These are phyloP conservation scores for Avahi laniger DNA, from an alignment of 2,797 vertebrate genomes.

Conservation along the genomic window DNA sequence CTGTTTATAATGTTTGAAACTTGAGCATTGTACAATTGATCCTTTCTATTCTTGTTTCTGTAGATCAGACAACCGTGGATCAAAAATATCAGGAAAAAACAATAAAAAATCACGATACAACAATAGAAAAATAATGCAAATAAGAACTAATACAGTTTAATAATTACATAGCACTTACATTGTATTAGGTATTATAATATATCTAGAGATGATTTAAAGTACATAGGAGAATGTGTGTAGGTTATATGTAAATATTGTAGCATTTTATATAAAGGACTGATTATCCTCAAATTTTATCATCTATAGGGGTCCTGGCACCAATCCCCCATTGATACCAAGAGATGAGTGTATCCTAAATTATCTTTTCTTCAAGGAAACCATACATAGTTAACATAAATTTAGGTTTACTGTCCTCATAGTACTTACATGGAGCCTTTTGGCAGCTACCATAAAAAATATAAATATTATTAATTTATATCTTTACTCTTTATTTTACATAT, in stretches of 20 bases:
- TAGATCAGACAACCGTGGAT: not conserved
- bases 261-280: not conserved
- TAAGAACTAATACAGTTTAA: not conserved
- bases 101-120: no score
- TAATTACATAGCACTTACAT: not conserved
- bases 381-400: not conserved
- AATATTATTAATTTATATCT: not conserved
- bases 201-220: not conserved
- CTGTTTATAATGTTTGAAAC: not conserved
- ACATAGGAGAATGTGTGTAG: not conserved
- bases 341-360: not conserved
- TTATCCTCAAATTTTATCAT: not conserved
- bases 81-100: not conserved
- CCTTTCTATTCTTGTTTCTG: not conserved
- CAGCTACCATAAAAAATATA: not conserved
- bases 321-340: not conserved
- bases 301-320: not conserved
- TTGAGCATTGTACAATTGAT: not conserved
- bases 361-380: not conserved
- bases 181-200: no score
- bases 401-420: not conserved
- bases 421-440: not conserved
- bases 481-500: not conserved
- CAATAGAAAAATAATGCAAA: not conserved
- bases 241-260: not conserved